A percentile compares a stretch with the other conserved stretches of the same genome.
Evolutionary conservation across 30 jellyfish, hydroid and myxozoan genomes (phyloP).

Genomic region (Pelagia noctiluca): DNA sequence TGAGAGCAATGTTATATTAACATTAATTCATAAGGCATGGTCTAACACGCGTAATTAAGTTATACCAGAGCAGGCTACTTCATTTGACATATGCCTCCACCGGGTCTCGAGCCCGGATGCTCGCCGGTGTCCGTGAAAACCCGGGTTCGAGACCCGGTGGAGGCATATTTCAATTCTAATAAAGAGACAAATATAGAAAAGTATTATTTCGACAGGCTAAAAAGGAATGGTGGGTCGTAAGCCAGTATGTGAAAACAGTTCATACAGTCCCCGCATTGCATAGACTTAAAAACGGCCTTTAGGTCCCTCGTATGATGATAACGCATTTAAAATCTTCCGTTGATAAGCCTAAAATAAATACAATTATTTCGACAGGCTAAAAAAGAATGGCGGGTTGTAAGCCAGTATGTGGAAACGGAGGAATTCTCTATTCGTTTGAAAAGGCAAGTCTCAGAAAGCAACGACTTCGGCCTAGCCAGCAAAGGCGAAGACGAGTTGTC

Average conservation of each 20-base stretch:
- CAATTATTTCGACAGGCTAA: slow-evolving; percentile 63
- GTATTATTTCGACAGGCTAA: slow-evolving; percentile 56
- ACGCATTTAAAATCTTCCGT: too few species aligned
- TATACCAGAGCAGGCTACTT: too few species aligned
- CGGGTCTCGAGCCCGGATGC: too few species aligned
- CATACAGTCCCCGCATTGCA: neutral
- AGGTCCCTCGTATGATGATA: too few species aligned
- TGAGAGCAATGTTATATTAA: too few species aligned
- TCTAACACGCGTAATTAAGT: too few species aligned
- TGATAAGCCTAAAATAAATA: too few species aligned
- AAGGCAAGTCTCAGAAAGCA: neutral
- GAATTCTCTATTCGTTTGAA: slow-evolving; percentile 3
- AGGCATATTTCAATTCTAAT: neutral
- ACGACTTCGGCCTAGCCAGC: slow-evolving; percentile 19
- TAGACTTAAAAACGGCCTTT: too few species aligned
- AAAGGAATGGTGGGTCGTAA: slow-evolving; percentile 87
- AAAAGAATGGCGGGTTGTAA: slow-evolving; percentile 88
- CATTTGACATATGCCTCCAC: too few species aligned
- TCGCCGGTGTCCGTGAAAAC: too few species aligned
- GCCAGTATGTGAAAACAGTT: slow-evolving; percentile 17
- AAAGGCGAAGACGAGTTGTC: slow-evolving; percentile 30
- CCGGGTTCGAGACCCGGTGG: neutral
- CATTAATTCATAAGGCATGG: too few species aligned
- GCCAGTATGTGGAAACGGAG: slow-evolving; percentile 13
- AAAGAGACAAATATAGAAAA: neutral